These are phyloP conservation scores for Semnopithecus entellus DNA, from an alignment of 2,113 vertebrate genomes.

Conservation along the genomic window DNA sequence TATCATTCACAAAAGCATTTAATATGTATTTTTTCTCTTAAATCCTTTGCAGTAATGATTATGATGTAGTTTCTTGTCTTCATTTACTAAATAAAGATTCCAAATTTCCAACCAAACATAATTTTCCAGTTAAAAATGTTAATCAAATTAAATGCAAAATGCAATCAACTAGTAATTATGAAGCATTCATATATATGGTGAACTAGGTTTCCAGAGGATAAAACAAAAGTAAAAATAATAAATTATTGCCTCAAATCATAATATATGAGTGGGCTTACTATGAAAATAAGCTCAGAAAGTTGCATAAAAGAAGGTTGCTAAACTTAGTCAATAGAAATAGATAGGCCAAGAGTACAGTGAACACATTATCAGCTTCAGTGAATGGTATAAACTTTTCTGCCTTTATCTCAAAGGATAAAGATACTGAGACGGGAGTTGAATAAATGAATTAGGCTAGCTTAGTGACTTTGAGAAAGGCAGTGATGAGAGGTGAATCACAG, in stretches of 20 bases:
- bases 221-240: not conserved
- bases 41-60: not conserved
- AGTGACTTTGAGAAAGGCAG: not conserved
- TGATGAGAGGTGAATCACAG: rapidly evolving
- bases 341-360: not conserved
- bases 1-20: not conserved
- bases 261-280: not conserved
- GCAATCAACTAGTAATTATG: not conserved
- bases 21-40: not conserved
- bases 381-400: not conserved
- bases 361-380: not conserved
- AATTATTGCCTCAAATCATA: not conserved
- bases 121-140: not conserved
- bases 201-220: not conserved
- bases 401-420: not conserved
- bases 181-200: not conserved
- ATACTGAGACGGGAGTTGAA: not conserved
- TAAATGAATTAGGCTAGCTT: not conserved
- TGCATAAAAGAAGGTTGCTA: not conserved
- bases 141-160: constrained; percentile 10
- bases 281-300: not conserved
- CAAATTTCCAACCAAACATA: not conserved
- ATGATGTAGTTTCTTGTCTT: constrained; percentile 1
- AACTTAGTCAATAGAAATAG: not conserved
- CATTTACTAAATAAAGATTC: not conserved